phyloP scores from a whole-genome alignment of 2,113 vertebrate genomes.

The Crotophaga sulcirostris region DNA sequence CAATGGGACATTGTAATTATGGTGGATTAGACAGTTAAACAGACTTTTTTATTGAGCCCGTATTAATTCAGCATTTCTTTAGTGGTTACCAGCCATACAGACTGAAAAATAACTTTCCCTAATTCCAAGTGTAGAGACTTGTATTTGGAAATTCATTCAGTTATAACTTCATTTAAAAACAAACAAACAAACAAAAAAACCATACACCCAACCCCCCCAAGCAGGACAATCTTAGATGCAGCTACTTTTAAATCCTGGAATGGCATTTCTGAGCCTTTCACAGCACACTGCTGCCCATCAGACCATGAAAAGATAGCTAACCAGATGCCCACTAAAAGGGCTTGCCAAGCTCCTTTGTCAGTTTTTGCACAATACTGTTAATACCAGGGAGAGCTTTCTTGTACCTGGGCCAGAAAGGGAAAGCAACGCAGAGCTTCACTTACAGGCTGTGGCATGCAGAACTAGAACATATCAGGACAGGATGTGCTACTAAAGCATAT shows the following conservation, averaged over 20 bases:
- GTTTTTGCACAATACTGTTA: background rate
- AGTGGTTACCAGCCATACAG: background rate
- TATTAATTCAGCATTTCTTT: background rate
- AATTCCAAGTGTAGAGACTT: background rate
- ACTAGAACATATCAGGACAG: background rate
- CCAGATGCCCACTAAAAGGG: background rate
- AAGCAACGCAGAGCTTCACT: background rate
- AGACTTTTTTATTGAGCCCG: background rate
- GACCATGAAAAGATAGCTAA: background rate
- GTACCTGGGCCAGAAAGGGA: background rate
- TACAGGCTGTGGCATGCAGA: background rate
- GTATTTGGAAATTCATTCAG: background rate
- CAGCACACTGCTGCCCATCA: background rate
- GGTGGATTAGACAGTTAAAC: background rate
- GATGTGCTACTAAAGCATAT: accelerated
- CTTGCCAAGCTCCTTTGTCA: background rate
- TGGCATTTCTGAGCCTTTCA: background rate
- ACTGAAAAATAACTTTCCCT: background rate
- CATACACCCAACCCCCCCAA: background rate
- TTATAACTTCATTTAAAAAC: background rate
- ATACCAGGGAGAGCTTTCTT: background rate
- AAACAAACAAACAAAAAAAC: background rate
- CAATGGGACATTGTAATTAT: background rate
- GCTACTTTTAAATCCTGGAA: background rate
- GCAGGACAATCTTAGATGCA: background rate